Conservation (phyloP, 92 coral and sea anemone species). For the Hydrozoanthus gracilis region DNA sequence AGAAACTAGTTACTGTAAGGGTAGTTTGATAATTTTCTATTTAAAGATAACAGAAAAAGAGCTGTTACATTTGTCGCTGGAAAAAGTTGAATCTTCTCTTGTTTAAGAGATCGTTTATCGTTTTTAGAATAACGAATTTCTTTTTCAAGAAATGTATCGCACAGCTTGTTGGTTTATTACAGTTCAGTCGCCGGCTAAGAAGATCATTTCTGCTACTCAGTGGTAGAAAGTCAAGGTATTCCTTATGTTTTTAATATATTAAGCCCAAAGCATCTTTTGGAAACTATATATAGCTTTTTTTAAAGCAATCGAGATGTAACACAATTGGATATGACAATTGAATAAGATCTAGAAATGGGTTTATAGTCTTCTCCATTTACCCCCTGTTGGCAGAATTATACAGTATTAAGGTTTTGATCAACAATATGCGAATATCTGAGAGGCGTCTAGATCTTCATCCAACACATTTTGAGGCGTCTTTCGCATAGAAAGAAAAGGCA, state of each 20-base stretch:
- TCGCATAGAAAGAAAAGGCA: too few species aligned
- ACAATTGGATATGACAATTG: neutral
- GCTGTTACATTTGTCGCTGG: too few species aligned
- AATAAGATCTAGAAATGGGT: neutral
- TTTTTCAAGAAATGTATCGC: too few species aligned
- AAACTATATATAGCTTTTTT: slow-evolving; percentile 15
- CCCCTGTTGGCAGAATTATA: slow-evolving; percentile 3
- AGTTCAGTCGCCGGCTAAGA: too few species aligned
- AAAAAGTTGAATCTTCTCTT: too few species aligned
- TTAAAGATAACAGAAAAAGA: too few species aligned
- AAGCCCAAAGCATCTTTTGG: slow-evolving; percentile 5
- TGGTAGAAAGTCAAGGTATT: neutral
- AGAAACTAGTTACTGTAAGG: too few species aligned
- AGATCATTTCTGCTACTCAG: too few species aligned
- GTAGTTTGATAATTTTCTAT: too few species aligned
- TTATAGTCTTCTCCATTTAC: neutral
- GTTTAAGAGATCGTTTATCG: too few species aligned
- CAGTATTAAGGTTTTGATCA: neutral
- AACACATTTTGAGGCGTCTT: neutral
- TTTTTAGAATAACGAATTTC: too few species aligned
- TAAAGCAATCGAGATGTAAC: neutral
- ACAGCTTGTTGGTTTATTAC: too few species aligned
- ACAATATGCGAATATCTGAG: neutral
- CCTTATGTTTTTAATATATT: neutral
- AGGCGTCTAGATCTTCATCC: neutral